A percentile compares a stretch with the other conserved stretches of the same genome.
Evolutionary conservation across 2,888 invertebrate species (phyloP).

Genomic region (Drosophila engyochracea): DNA sequence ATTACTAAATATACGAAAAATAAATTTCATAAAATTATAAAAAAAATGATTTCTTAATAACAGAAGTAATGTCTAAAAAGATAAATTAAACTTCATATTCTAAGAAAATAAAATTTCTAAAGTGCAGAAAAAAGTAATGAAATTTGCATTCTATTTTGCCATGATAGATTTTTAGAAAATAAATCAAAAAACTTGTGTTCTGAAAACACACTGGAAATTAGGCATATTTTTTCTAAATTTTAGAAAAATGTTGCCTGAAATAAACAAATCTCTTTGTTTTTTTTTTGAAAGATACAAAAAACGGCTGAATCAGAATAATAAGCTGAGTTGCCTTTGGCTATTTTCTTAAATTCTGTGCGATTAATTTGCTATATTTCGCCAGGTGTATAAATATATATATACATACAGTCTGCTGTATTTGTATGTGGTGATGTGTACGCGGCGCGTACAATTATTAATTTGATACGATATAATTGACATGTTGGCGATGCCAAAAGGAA

Average conservation of each 20-base stretch:
- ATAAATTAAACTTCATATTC: not conserved
- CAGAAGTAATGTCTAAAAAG: not conserved
- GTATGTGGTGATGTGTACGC: conserved; percentile 51
- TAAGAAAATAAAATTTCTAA: not conserved
- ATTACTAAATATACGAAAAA: not conserved
- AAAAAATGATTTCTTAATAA: not conserved
- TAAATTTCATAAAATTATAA: not conserved
- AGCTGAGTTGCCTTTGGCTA: not conserved
- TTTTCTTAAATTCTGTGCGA: not conserved
- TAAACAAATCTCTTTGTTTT: accelerated
- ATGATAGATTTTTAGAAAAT: not conserved
- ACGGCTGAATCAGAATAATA: not conserved
- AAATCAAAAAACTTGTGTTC: accelerated
- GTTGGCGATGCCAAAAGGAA: conserved; percentile 80
- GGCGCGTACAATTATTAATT: conserved; percentile 81
- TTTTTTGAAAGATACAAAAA: too few species aligned
- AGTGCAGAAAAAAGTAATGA: not conserved
- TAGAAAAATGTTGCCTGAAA: not conserved
- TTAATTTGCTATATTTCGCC: not conserved
- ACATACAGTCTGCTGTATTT: conserved; percentile 12
- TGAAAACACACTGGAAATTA: not conserved
- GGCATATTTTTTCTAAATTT: not conserved
- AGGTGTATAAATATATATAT: not conserved
- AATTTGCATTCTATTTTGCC: not conserved
- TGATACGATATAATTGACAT: conserved; percentile 83